Evolutionary conservation across 2,797 vertebrate genomes (phyloP).

Genomic region (Muraenolepis orangiensis): DNA sequence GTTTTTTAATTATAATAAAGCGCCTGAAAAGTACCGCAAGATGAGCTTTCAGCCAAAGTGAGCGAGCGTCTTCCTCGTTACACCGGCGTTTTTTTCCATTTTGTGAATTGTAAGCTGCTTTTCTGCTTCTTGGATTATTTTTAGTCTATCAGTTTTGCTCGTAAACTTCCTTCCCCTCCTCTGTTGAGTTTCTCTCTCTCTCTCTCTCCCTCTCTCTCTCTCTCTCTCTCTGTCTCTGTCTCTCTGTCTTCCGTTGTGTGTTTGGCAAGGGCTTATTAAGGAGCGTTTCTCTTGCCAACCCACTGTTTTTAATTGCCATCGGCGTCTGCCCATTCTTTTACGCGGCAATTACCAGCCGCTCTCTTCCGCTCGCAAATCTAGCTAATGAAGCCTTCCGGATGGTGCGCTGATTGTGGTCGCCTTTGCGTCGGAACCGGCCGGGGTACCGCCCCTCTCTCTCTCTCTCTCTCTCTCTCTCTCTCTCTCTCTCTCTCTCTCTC

Average conservation of each 20-base stretch:
- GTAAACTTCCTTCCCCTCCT: background rate
- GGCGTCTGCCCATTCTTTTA: constrained; percentile 52
- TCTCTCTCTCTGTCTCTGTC: constrained; percentile 9
- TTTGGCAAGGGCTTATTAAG: constrained; percentile 66
- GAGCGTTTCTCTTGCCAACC: constrained; percentile 55
- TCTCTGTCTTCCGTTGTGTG: background rate
- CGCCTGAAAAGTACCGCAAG: constrained; percentile 25
- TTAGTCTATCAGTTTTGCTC: no score
- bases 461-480: no score
- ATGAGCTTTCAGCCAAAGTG: constrained; percentile 30
- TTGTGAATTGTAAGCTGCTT: background rate
- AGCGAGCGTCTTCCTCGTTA: constrained; percentile 40
- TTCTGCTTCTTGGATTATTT: background rate
- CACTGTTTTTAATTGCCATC: constrained; percentile 61
- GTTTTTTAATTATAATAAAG: constrained; percentile 43
- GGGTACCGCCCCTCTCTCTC: constrained; percentile 14
- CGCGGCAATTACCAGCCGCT: constrained; percentile 63
- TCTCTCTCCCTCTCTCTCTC: constrained; percentile 1
- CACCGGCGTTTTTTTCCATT: constrained; percentile 7
- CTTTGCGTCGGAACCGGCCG: constrained; percentile 41
- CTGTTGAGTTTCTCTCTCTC: background rate
- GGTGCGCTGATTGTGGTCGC: constrained; percentile 43
- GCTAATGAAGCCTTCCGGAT: constrained; percentile 73
- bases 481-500: no score
- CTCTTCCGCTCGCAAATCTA: constrained; percentile 53